Base-by-base conservation (phyloP, 2,888 invertebrate genomes). In the Napeogenes sylphis region DNA sequence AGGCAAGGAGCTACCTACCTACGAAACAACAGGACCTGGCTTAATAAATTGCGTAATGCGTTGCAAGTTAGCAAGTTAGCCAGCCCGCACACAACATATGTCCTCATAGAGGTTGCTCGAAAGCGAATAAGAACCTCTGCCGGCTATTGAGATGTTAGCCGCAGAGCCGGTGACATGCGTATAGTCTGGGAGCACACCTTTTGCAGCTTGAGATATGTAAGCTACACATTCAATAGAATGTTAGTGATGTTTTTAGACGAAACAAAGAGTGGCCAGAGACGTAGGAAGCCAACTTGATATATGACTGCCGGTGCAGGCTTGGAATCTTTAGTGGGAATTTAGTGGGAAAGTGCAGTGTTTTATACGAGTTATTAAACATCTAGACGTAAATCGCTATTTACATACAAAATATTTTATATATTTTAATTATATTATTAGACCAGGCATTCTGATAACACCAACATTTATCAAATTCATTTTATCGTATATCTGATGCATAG, bases 81-180 rank as follows among this genome's bases (percentile, higher is more conserved):
- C 63, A 70, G 68, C 61, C 56, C 47, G 68, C 67, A 71, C 74
- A 76, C 73, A 73, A 72, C 76, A 76, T 79, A 76, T 75, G 74
- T 79, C 75, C 57, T 58, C 74, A 78, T 72, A 71, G 74, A 71
- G 77, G 77, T 80, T 46, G 60, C 58, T 56, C 61, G 65, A 65
- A 64, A 64, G 67, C 59, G 77, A 81, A 82, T 85, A 85, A 80
- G 85, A 80, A 75, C 71, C 76, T 76, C 62, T 76, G 74, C 72
- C 73, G 74, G 76, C 78, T 81, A 89, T 89, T 87, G 86, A 89
- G 87, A 87, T 82, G 88, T 89, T 87, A 81, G 78, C 68, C 72
- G 73, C 70, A 69, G 70, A 67, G 68, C 70, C 71, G 66, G 70
- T 84, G 87, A 85, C 85, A 81, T 79, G 77, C 77, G 80, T 77